phyloP scores from a whole-genome alignment of 1,140 invertebrate genomes.

The Dinoponera quadriceps region DNA sequence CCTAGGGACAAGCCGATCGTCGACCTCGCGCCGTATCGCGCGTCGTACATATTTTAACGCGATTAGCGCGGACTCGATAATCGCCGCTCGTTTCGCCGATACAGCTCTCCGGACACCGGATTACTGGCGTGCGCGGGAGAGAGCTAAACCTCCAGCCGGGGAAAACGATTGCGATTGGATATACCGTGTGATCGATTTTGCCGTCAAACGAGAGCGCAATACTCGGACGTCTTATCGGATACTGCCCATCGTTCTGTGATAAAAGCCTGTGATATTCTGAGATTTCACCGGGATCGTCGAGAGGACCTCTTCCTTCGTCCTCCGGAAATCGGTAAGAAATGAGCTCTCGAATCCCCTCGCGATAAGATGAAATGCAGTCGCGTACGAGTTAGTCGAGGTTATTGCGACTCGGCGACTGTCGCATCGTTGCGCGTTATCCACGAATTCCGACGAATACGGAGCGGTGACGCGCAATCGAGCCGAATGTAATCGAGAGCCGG shows the following conservation, averaged over 20 bases:
- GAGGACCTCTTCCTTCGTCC: not conserved
- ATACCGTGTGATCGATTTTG: not conserved
- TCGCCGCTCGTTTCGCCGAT: not conserved
- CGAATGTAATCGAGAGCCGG: not conserved
- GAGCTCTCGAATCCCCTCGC: not conserved
- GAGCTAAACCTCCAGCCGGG: not conserved
- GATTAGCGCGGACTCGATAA: conserved; percentile 1
- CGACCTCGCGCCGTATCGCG: not conserved
- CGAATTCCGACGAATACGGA: not conserved
- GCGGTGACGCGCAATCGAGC: too few relatives aligned
- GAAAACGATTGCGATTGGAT: not conserved
- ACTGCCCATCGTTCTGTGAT: conserved; percentile 56
- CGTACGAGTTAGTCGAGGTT: not conserved
- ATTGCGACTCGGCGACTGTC: not conserved
- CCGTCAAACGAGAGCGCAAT: conserved; percentile 1
- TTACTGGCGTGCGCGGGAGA: not conserved
- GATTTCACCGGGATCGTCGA: conserved; percentile 9
- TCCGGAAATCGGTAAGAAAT: conserved; percentile 20
- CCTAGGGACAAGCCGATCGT: not conserved
- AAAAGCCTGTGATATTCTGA: conserved; percentile 50
- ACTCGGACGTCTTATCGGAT: not conserved
- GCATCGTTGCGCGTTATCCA: too few relatives aligned
- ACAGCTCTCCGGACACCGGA: not conserved
- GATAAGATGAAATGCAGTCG: conserved; percentile 25
- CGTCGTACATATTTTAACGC: not conserved